These are phyloP conservation scores for Apoda limacodes DNA, from an alignment of 2,888 invertebrate genomes.

Conservation along the genomic window DNA sequence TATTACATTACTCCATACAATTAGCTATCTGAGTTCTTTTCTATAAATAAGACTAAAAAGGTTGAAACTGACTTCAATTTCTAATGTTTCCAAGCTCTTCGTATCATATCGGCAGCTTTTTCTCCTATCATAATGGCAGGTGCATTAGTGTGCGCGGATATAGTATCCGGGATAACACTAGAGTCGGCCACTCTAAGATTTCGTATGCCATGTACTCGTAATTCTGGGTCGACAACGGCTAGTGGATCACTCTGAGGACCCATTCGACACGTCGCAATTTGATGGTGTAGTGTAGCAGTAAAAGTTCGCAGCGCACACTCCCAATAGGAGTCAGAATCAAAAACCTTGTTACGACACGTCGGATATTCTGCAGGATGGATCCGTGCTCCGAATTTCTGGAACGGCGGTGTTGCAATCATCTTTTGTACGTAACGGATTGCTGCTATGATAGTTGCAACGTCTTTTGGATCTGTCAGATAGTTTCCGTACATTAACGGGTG, in stretches of 20 bases:
- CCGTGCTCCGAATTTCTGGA: constrained; percentile 60
- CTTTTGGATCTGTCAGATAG: constrained; percentile 72
- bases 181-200: constrained; percentile 65
- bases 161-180: constrained; percentile 65
- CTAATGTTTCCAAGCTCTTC: constrained; percentile 55
- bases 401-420: constrained; percentile 53
- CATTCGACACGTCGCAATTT: constrained; percentile 76
- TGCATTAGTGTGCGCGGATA: constrained; percentile 65
- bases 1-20: too few species aligned
- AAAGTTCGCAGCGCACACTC: constrained; percentile 72
- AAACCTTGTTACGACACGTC: constrained; percentile 62
- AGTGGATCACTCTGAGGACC: constrained; percentile 68
- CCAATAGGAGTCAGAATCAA: constrained; percentile 73
- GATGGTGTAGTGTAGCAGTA: constrained; percentile 74
- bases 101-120: constrained; percentile 68
- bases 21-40: constrained; percentile 8
- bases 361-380: constrained; percentile 70
- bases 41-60: background rate
- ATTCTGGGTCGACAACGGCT: constrained; percentile 74
- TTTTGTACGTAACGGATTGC: constrained; percentile 68
- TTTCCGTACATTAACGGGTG: constrained; percentile 77
- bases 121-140: constrained; percentile 70
- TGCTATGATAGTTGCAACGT: constrained; percentile 71
- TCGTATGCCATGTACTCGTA: constrained; percentile 58
- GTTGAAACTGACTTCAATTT: too few species aligned